Conservation (phyloP, 2,797 vertebrate species). For the Muraenolepis orangiensis region DNA sequence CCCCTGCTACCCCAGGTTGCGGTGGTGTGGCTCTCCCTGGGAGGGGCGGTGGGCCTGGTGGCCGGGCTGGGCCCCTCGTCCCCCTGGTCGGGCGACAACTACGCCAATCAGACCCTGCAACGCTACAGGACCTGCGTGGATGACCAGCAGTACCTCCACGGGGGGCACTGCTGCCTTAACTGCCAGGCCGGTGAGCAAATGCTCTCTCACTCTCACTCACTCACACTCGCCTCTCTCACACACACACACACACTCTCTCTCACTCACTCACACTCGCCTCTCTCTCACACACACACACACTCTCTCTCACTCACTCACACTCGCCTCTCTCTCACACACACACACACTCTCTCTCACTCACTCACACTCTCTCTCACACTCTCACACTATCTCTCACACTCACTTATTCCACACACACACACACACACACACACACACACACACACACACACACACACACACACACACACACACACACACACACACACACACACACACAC, state of each 20-base stretch:
- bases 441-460: neutral
- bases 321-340: too few species aligned
- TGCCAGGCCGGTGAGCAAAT: conserved; percentile 73
- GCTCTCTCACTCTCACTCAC: neutral
- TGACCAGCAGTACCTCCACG: conserved; percentile 70
- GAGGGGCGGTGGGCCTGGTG: conserved; percentile 40
- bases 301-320: neutral
- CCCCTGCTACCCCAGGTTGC: conserved; percentile 38
- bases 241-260: neutral
- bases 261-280: too few species aligned
- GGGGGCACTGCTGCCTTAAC: conserved; percentile 73
- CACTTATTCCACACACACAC: neutral
- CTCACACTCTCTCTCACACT: too few species aligned
- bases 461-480: neutral
- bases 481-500: neutral
- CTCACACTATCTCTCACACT: neutral
- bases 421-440: neutral
- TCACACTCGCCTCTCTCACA: neutral
- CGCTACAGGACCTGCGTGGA: conserved; percentile 60
- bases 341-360: neutral
- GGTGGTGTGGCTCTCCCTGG: conserved; percentile 33
- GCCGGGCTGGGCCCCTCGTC: conserved; percentile 48
- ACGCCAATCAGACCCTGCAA: conserved; percentile 51
- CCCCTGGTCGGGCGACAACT: conserved; percentile 54
- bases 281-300: too few species aligned